Evolutionary conservation across 1,140 invertebrate genomes (phyloP), one percentile per base, ranked within the genome.

Genomic region (Trichogramma pretiosum): DNA sequence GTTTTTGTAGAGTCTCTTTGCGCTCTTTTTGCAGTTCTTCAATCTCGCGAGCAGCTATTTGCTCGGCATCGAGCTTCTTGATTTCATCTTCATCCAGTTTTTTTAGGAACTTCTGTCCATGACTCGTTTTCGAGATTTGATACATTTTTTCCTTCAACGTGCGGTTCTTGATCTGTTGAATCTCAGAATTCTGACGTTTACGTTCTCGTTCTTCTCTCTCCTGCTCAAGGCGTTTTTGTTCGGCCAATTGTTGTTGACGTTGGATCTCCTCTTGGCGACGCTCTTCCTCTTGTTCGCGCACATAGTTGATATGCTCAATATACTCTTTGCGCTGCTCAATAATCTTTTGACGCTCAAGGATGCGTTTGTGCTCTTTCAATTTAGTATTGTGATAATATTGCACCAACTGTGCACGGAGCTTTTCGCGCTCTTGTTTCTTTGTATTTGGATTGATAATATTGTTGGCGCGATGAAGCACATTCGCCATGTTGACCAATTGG

Each of bases 321-420:
- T 92, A 88, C 69, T 97, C 92, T 63, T 97, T 96, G 7, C 93
- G 74, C 57, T 94, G 87, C 68, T 97, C 93, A 62, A 98, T 98
- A 53, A 94, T 93, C 64, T 93, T 87, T 62, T 93, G 89, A 5
- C 94, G 76, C 58, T 85, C 83, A 37, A 97, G 72, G 51, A 97
- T 89, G 44, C 84, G 77, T 52, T 84, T 77, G 64, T 97, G 93
- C 54, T 96, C 92, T 30, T 82, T 82, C 52, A 82, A 77, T 59
- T 89, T 88, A 28, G 84, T 89, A 56, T 91, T 80, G 54, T 89
- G 83, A 63, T 97, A 96, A 56, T 85, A 80, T 41, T 81, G 78
- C 13, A 94, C 84, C 74, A 95, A 87, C 38, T 78, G 70, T 1
- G 69, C 60, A 28, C 88, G 78, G 9, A 89, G 57, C 17, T 87